These are phyloP conservation scores for Cichladusa arquata DNA, from an alignment of 2,113 vertebrate species.

Conservation along the genomic window DNA sequence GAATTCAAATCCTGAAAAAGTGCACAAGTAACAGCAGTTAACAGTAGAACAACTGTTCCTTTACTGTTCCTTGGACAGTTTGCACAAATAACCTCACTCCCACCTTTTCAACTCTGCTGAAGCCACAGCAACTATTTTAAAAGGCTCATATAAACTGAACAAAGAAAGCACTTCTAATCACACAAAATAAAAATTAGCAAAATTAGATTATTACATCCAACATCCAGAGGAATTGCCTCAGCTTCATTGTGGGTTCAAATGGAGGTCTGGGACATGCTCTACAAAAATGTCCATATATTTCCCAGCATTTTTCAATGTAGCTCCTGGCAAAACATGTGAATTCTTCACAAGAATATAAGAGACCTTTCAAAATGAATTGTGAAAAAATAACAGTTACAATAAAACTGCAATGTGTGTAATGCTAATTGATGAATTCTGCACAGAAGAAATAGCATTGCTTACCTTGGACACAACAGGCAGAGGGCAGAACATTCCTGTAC, in stretches of 20 bases:
- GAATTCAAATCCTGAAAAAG: background rate
- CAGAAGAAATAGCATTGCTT: background rate
- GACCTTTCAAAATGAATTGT: slow-evolving; percentile 67
- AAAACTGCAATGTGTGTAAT: background rate
- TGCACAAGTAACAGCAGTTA: background rate
- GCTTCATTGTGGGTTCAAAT: slow-evolving; percentile 76
- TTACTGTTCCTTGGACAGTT: background rate
- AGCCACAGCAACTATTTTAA: background rate
- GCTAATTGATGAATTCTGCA: background rate
- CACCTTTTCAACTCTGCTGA: background rate
- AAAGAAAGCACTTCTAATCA: background rate
- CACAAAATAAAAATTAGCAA: background rate
- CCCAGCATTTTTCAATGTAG: slow-evolving; percentile 79
- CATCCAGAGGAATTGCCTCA: slow-evolving; percentile 86
- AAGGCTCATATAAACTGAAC: background rate
- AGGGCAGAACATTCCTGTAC: slow-evolving; percentile 79
- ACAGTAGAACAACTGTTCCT: background rate
- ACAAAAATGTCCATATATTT: slow-evolving; percentile 73
- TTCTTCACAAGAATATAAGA: slow-evolving; percentile 72
- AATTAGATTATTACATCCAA: slow-evolving; percentile 72
- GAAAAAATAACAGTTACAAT: background rate
- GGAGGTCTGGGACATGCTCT: background rate
- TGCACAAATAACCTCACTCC: background rate
- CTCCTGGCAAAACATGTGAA: slow-evolving; percentile 50
- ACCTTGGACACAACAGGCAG: slow-evolving; percentile 83